Conservation (phyloP, 2,113 vertebrate genomes). For the Dicrurus megarhynchus region DNA sequence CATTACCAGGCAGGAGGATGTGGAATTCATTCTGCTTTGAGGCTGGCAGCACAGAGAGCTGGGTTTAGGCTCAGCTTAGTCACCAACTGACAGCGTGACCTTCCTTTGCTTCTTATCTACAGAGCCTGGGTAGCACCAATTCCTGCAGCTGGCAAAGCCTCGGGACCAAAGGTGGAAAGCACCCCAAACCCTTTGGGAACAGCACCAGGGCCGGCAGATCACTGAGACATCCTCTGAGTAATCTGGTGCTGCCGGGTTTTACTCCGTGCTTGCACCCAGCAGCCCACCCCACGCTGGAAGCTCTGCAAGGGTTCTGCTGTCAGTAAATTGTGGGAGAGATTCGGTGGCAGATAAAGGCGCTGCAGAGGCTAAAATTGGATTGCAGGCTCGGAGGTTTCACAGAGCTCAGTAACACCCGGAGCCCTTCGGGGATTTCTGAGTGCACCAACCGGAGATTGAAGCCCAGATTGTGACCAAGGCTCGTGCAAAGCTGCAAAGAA, state of each 20-base stretch:
- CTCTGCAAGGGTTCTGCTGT: rapidly evolving
- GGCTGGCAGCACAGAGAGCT: background rate
- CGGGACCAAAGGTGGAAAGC: rapidly evolving
- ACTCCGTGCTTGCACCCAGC: rapidly evolving
- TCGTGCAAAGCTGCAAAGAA: background rate
- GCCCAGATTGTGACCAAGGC: background rate
- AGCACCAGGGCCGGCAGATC: background rate
- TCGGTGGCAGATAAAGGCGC: background rate
- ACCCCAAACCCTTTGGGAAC: rapidly evolving
- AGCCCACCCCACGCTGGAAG: rapidly evolving
- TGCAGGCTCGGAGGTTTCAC: rapidly evolving
- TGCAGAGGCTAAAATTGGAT: background rate
- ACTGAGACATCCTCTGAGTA: rapidly evolving
- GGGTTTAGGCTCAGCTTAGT: background rate
- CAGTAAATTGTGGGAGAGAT: background rate
- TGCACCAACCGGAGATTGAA: background rate
- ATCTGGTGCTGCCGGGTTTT: rapidly evolving
- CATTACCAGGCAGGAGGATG: rapidly evolving
- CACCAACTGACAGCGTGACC: rapidly evolving
- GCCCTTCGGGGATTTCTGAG: background rate
- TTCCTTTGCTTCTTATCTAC: background rate
- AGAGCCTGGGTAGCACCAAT: rapidly evolving
- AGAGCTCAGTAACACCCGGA: background rate
- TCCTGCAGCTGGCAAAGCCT: background rate
- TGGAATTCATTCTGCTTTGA: rapidly evolving